A percentile compares a stretch with the other conserved stretches of the same genome.
phyloP scores from a whole-genome alignment of 1,140 invertebrate species.

The Anastatus disparis region DNA sequence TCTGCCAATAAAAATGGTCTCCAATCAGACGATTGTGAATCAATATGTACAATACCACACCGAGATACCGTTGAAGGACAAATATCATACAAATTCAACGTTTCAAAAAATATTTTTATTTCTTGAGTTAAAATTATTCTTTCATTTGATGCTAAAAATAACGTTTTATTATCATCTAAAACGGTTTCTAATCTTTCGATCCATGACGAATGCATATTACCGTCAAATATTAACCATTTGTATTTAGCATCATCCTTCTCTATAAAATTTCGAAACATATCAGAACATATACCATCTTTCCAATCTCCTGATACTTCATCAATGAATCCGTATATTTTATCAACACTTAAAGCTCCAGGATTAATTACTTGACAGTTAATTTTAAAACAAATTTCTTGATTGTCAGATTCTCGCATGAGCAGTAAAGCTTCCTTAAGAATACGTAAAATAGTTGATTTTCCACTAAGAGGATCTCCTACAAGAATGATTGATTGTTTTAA shows the following conservation, averaged over 20 bases:
- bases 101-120: constrained; percentile 77
- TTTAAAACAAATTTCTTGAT: constrained; percentile 56
- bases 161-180: constrained; percentile 74
- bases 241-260: constrained; percentile 52
- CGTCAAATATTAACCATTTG: constrained; percentile 74
- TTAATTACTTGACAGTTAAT: constrained; percentile 69
- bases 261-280: constrained; percentile 59
- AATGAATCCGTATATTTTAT: constrained; percentile 73
- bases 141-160: constrained; percentile 69
- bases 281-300: constrained; percentile 72
- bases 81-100: constrained; percentile 69
- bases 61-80: constrained; percentile 75
- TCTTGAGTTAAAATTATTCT: constrained; percentile 69
- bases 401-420: constrained; percentile 50
- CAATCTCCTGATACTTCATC: constrained; percentile 72
- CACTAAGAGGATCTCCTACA: constrained; percentile 68
- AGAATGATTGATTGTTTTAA: constrained; percentile 71
- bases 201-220: constrained; percentile 74
- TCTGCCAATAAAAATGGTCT: constrained; percentile 59
- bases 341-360: constrained; percentile 73
- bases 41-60: constrained; percentile 77
- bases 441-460: constrained; percentile 68
- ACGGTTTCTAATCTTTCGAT: constrained; percentile 77
- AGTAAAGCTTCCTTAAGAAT: constrained; percentile 67
- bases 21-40: constrained; percentile 64